A percentile compares a stretch with the other conserved stretches of the same genome.
These are phyloP conservation scores for Furnarius figulus DNA, from an alignment of 2,113 vertebrate species.

Conservation along the genomic window DNA sequence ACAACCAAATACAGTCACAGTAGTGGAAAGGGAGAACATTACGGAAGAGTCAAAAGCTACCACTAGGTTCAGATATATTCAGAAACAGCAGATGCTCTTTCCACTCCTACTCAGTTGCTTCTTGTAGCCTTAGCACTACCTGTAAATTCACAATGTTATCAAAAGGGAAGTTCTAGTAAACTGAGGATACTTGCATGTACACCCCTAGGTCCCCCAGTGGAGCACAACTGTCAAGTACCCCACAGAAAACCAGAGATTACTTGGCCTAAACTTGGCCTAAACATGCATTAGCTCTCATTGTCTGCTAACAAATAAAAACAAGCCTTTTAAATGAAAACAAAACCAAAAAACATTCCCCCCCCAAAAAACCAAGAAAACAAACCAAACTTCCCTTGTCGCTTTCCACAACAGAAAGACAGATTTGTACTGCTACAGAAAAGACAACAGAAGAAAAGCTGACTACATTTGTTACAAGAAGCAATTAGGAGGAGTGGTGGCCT, in stretches of 20 bases:
- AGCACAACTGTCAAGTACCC: neutral
- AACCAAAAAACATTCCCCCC: neutral
- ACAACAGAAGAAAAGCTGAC: neutral
- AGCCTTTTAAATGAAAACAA: neutral
- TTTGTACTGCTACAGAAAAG: neutral
- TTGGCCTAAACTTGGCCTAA: neutral
- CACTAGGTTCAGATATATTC: neutral
- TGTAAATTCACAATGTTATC: neutral
- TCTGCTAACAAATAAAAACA: neutral
- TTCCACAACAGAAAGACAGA: neutral
- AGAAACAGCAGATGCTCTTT: neutral
- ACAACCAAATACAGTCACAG: neutral
- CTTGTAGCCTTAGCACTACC: neutral
- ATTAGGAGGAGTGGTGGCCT: neutral
- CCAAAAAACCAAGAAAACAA: neutral
- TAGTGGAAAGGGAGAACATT: neutral
- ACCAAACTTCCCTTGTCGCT: neutral
- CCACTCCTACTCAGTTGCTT: neutral
- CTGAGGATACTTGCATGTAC: neutral
- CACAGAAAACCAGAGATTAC: neutral
- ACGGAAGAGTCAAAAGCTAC: neutral
- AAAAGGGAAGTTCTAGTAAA: neutral
- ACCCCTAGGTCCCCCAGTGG: accelerated
- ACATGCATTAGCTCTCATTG: neutral
- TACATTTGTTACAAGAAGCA: neutral